Conservation (phyloP, 2,888 invertebrate species). For the Tipula helvola region DNA sequence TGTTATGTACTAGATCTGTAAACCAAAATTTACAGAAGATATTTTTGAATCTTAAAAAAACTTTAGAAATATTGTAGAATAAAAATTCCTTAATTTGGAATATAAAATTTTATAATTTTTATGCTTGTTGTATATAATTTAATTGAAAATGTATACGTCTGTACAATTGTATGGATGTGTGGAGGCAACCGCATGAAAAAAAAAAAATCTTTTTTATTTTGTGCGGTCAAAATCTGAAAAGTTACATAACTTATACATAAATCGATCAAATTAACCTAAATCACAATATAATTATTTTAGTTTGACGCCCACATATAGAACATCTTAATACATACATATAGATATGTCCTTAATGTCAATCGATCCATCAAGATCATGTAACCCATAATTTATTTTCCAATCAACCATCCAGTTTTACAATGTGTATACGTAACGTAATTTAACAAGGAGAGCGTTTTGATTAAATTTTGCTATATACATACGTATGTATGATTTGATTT, state of each 20-base stretch:
- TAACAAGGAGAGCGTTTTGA: background rate
- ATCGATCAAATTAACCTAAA: background rate
- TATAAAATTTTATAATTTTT: background rate
- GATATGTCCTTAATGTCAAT: background rate
- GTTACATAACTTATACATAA: background rate
- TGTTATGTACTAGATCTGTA: background rate
- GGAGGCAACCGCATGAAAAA: no score
- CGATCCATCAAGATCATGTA: background rate
- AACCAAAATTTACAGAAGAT: background rate
- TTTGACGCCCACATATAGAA: background rate
- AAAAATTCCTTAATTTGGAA: background rate
- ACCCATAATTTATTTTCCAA: background rate
- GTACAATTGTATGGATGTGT: no score
- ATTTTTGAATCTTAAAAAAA: background rate
- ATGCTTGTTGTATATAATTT: background rate
- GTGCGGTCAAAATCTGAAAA: background rate
- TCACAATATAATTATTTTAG: background rate
- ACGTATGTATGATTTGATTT: background rate
- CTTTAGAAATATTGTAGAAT: background rate
- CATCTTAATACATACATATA: background rate
- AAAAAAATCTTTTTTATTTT: background rate
- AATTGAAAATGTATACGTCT: background rate
- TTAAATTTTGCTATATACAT: background rate
- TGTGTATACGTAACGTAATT: background rate
- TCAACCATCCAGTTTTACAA: background rate